Conservation (phyloP, 2,888 invertebrate genomes). For the Schizaphis graminum region DNA sequence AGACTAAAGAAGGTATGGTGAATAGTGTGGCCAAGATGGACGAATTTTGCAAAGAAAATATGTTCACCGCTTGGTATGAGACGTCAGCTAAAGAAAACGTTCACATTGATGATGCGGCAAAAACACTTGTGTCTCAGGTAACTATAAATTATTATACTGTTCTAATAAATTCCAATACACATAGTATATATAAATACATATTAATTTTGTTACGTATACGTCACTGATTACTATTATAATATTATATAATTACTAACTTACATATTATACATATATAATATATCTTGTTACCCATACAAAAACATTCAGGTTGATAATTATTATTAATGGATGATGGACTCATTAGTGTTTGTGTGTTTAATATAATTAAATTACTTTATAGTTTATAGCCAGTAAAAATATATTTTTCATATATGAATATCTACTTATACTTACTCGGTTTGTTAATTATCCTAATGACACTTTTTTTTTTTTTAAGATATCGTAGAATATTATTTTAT, state of each 20-base stretch:
- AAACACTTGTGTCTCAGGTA: slow-evolving; percentile 79
- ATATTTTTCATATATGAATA: background rate
- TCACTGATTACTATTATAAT: background rate
- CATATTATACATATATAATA: background rate
- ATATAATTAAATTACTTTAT: background rate
- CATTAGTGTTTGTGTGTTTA: background rate
- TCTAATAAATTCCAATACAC: background rate
- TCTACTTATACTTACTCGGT: background rate
- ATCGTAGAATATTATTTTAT: background rate
- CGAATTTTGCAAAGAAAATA: slow-evolving; percentile 91
- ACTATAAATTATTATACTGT: background rate
- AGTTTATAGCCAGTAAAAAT: background rate
- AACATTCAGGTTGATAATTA: background rate
- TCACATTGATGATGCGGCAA: slow-evolving; percentile 95
- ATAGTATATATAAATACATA: too few species aligned
- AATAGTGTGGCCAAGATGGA: slow-evolving; percentile 89
- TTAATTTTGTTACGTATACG: too few species aligned
- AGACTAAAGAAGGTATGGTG: slow-evolving; percentile 90
- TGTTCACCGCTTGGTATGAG: slow-evolving; percentile 95
- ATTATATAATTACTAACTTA: background rate
- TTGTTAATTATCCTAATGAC: slow-evolving; percentile 1
- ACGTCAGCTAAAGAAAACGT: slow-evolving; percentile 97
- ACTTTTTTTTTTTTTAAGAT: background rate
- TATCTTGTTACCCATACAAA: background rate
- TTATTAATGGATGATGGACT: background rate